Conservation (phyloP, 2,888 invertebrate species). For the Apamea epomidion region DNA sequence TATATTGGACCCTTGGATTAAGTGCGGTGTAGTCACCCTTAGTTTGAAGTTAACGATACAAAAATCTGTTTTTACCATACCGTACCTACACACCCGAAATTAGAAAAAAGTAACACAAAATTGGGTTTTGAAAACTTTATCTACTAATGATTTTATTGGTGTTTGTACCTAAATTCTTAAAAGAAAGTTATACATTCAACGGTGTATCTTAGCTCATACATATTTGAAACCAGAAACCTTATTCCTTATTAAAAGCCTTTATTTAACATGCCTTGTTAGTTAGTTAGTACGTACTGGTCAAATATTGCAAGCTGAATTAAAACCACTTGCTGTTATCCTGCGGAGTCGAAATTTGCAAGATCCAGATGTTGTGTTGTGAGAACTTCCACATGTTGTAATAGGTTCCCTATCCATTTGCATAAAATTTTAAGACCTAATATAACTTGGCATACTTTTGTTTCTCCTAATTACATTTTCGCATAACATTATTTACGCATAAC, state of each 20-base stretch:
- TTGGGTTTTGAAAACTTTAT: neutral
- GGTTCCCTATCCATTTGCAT: no score
- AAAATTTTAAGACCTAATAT: no score
- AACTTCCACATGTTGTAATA: neutral
- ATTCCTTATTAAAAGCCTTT: neutral
- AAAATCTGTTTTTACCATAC: neutral
- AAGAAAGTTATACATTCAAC: neutral
- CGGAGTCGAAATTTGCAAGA: no score
- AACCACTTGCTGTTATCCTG: no score
- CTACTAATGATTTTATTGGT: neutral
- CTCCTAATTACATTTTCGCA: no score
- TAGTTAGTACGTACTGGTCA: no score
- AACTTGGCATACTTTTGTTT: no score
- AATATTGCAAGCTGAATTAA: no score
- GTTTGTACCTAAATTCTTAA: neutral
- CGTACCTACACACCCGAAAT: neutral
- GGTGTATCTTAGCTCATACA: neutral
- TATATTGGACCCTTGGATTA: slow-evolving; percentile 13
- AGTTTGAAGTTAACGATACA: neutral
- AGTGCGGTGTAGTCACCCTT: slow-evolving; percentile 6
- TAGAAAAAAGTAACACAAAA: neutral
- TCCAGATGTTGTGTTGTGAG: neutral
- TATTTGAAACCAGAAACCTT: neutral
- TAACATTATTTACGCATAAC: no score
- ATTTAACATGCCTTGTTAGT: no score